Percentiles rank a stretch among this genome's conserved stretches.
Evolutionary conservation across 1,140 invertebrate species (phyloP).

Genomic region (Trissolcus basalis): DNA sequence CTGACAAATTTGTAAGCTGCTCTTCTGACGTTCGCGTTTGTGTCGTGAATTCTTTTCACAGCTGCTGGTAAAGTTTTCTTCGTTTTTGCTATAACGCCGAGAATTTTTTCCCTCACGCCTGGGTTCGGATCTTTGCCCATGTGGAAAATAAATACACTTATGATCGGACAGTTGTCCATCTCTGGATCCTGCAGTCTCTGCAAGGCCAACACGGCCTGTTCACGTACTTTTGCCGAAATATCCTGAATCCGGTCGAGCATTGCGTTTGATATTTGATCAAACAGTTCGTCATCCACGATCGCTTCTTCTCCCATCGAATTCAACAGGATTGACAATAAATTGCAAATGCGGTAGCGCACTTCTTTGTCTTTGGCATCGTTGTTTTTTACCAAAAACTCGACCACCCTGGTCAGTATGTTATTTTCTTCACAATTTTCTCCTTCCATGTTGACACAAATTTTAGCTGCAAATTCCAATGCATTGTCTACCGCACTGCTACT

Average conservation of each 20-base stretch:
- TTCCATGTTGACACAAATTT: conserved; percentile 74
- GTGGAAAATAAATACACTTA: conserved; percentile 86
- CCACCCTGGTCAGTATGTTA: conserved; percentile 62
- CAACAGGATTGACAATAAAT: conserved; percentile 84
- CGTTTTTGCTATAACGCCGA: conserved; percentile 71
- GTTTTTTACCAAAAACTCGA: conserved; percentile 63
- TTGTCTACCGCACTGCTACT: conserved; percentile 75
- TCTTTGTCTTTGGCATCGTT: conserved; percentile 79
- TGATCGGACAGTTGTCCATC: conserved; percentile 85
- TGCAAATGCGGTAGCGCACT: conserved; percentile 84
- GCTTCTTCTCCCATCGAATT: conserved; percentile 85
- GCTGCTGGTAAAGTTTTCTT: conserved; percentile 74
- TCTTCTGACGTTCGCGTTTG: conserved; percentile 84
- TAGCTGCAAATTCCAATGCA: conserved; percentile 77
- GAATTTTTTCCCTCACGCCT: conserved; percentile 75
- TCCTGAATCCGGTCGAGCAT: conserved; percentile 85
- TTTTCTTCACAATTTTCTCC: conserved; percentile 52
- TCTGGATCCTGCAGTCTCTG: conserved; percentile 87
- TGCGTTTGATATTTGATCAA: conserved; percentile 82
- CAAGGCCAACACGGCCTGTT: conserved; percentile 87
- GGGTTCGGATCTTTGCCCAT: conserved; percentile 85
- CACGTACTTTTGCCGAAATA: conserved; percentile 83
- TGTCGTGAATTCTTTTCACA: conserved; percentile 83
- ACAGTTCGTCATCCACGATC: conserved; percentile 85
- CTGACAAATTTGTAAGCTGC: conserved; percentile 84